Percentiles rank a stretch among this genome's conserved stretches.
These are phyloP conservation scores for Elaphurus davidianus DNA, from an alignment of 2,113 vertebrate genomes.

Conservation along the genomic window DNA sequence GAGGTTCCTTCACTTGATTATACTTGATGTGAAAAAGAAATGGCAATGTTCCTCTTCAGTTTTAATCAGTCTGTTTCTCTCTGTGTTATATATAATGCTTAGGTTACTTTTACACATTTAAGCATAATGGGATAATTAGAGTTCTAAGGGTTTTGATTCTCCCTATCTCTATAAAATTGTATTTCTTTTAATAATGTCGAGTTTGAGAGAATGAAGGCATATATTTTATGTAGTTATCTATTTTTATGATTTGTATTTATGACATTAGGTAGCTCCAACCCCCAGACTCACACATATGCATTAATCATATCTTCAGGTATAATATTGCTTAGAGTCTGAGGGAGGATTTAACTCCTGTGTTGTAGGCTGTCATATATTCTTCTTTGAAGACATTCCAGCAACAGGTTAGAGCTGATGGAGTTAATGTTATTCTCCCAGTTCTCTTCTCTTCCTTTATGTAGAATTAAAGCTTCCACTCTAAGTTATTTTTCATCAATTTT, in stretches of 20 bases:
- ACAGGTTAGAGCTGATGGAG: not conserved
- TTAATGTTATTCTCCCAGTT: not conserved
- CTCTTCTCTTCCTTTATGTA: not conserved
- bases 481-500: not conserved
- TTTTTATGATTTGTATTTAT: not conserved
- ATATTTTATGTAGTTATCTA: not conserved
- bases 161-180: slow-evolving; percentile 8
- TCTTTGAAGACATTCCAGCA: not conserved
- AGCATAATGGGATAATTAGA: slow-evolving; percentile 34
- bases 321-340: not conserved
- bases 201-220: slow-evolving; percentile 22
- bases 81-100: not conserved
- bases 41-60: not conserved
- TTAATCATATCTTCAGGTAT: not conserved
- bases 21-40: not conserved
- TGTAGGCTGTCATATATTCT: not conserved
- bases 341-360: not conserved
- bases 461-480: not conserved
- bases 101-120: slow-evolving; percentile 38
- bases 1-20: not conserved
- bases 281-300: not conserved
- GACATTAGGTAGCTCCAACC: not conserved
- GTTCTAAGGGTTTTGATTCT: slow-evolving; percentile 15
- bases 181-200: not conserved
- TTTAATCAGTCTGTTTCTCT: slow-evolving; percentile 26